These are phyloP conservation scores for Drosophila paracracens DNA, from an alignment of 2,888 invertebrate genomes.

Conservation along the genomic window DNA sequence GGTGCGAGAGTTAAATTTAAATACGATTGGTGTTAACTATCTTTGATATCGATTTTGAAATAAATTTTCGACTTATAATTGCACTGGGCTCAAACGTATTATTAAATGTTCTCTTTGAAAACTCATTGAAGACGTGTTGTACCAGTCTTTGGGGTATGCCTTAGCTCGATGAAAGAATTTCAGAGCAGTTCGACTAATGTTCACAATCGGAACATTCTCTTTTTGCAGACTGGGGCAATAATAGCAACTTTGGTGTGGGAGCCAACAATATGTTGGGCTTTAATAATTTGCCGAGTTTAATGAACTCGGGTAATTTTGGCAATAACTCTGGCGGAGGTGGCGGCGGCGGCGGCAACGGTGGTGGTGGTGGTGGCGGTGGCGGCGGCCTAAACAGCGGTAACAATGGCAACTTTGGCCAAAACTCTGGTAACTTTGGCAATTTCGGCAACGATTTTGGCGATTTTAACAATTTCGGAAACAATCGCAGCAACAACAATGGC, in stretches of 20 bases:
- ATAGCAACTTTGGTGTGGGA: conserved; percentile 77
- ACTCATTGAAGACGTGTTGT: conserved; percentile 3
- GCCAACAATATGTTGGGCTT: conserved; percentile 83
- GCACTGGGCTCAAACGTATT: not conserved
- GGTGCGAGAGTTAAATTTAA: not conserved
- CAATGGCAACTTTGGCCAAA: conserved; percentile 71
- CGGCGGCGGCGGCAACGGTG: conserved; percentile 46
- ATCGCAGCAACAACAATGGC: conserved; percentile 62
- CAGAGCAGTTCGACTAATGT: conserved; percentile 11
- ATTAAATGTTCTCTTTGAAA: not conserved
- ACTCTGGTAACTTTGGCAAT: conserved; percentile 65
- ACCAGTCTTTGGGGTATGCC: not conserved
- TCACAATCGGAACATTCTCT: conserved; percentile 22
- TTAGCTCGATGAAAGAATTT: not conserved
- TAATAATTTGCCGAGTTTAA: conserved; percentile 78
- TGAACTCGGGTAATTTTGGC: conserved; percentile 80
- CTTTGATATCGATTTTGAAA: not conserved
- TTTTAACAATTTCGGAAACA: conserved; percentile 72
- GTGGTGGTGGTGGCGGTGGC: conserved; percentile 38
- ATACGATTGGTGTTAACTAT: not conserved
- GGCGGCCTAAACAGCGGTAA: conserved; percentile 40
- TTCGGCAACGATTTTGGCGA: conserved; percentile 68
- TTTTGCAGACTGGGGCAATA: conserved; percentile 77
- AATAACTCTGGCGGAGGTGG: conserved; percentile 80
- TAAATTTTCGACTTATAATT: not conserved